A percentile compares a stretch with the other conserved stretches of the same genome.
These are phyloP conservation scores for Octonoba sinensis DNA, from an alignment of 2,888 invertebrate genomes.

Conservation along the genomic window DNA sequence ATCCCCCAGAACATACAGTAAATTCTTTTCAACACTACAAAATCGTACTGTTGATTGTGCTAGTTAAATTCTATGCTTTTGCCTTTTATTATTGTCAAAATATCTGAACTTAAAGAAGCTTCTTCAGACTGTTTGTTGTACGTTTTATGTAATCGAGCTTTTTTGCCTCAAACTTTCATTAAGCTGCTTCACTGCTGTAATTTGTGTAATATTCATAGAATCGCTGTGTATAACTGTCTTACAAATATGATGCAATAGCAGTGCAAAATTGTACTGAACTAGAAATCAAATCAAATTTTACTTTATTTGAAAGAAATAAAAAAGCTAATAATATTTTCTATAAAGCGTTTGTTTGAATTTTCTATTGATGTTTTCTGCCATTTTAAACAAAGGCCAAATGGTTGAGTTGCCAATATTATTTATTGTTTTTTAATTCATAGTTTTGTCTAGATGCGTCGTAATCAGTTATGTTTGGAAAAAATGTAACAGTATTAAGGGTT, in stretches of 20 bases:
- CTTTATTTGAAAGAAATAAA: not conserved
- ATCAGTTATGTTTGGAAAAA: constrained; percentile 15
- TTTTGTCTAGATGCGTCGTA: constrained; percentile 7
- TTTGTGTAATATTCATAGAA: not conserved
- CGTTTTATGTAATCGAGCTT: too few species aligned
- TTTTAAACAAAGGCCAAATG: constrained; percentile 37
- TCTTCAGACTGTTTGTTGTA: too few species aligned
- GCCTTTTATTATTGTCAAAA: too few species aligned
- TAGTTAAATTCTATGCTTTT: too few species aligned
- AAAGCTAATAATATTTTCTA: not conserved
- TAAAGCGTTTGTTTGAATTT: not conserved
- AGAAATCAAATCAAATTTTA: not conserved
- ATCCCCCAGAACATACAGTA: not conserved
- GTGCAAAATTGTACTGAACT: not conserved
- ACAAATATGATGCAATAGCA: not conserved
- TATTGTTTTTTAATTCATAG: constrained; percentile 49
- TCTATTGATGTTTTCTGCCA: constrained; percentile 1
- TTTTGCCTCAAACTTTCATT: too few species aligned
- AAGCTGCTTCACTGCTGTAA: too few species aligned
- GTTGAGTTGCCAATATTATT: constrained; percentile 59
- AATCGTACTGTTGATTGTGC: too few species aligned
- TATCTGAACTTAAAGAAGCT: too few species aligned
- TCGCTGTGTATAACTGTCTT: not conserved
- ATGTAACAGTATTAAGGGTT: constrained; percentile 23
- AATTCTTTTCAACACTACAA: not conserved